Base-by-base conservation (phyloP, 2,888 invertebrate species). In the Tinea pellionella region DNA sequence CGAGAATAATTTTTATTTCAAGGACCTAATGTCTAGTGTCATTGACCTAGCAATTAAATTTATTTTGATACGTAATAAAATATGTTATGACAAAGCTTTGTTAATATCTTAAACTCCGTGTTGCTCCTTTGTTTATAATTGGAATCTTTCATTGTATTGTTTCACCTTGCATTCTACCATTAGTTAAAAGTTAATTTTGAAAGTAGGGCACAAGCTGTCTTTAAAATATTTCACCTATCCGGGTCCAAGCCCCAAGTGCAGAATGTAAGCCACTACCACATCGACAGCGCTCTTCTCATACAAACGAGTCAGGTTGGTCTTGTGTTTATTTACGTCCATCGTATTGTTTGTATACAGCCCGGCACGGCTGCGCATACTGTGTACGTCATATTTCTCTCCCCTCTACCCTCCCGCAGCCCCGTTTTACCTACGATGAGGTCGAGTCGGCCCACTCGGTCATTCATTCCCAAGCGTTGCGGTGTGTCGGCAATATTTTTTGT, bases 261-360 rank as follows among this genome's bases (percentile, higher is more conserved):
- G 24, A 53, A 69, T 67, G 68, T 70, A 72, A 69, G 70, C 73
- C 70, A 78, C 77, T 71, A 77, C 78, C 75, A 78, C 80, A 82
- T 68, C 79, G 80, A 80, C 77, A 84, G 75, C 72, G 72, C 73
- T 75, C 75, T 77, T 78, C 76, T 70, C 71, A 72, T 76, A 74
- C 75, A 74, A 68, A 70, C 74, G 71, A 70, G 73, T 74, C 69
- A 53, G 53, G 53, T 53, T 24, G 18, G n/a, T 53, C 80, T 24
- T 76, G 78, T 87, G 86, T 87, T 87, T 87, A 87, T 87, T 87
- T 87, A 87, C 87, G 87, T 87, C 86, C 86, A 74, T 75, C 80
- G 85, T 84, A 85, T 87, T 86, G 86, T 87, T 87, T 87, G 87
- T 87, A 87, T 83, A 87, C 87, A 87, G 80, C 78, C 84, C 84